A percentile compares a stretch with the other conserved stretches of the same genome.
Conservation (phyloP, 2,797 vertebrate genomes). For the Mus spretus region DNA sequence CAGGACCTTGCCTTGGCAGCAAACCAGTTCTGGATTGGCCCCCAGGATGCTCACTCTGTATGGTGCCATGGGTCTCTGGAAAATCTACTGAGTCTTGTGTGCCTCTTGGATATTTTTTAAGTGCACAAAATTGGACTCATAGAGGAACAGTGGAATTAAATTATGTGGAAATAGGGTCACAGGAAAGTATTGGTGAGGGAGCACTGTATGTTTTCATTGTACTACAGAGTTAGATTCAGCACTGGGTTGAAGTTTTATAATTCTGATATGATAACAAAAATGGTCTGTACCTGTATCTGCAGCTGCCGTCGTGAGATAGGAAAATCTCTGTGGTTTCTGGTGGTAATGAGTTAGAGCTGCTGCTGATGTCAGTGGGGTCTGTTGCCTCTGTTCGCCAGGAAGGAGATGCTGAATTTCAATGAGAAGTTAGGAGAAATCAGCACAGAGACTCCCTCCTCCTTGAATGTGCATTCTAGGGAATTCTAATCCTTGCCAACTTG, state of each 20-base stretch:
- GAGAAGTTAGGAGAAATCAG: neutral
- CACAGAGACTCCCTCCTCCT: too few relatives aligned
- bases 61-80: neutral
- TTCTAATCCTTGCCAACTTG: neutral
- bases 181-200: neutral
- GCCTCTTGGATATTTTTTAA: neutral
- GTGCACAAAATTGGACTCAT: neutral
- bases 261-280: neutral
- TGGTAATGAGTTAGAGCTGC: neutral
- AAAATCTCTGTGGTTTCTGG: constrained; percentile 16
- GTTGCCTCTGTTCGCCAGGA: neutral
- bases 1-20: neutral
- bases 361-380: neutral
- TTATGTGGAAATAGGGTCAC: neutral
- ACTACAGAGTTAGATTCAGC: neutral
- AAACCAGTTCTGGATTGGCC: neutral
- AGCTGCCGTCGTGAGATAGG: neutral
- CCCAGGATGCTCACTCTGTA: neutral
- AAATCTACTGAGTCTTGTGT: neutral
- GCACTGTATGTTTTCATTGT: neutral
- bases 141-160: neutral
- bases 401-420: neutral
- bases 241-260: neutral
- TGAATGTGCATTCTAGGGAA: neutral
- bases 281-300: neutral